These are phyloP conservation scores for Chlorops oryzae DNA, from an alignment of 1,140 invertebrate genomes.

Conservation along the genomic window DNA sequence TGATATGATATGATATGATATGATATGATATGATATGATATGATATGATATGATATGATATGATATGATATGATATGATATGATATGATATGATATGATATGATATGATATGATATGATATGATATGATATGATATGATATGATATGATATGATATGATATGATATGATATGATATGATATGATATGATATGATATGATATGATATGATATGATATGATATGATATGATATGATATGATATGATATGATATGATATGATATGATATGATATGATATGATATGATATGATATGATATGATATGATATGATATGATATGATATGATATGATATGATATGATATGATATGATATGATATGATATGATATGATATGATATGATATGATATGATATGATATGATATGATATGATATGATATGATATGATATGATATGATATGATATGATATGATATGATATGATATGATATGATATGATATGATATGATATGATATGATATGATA, in stretches of 20 bases:
- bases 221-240: neutral
- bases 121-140: neutral
- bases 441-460: neutral
- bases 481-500: neutral
- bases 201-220: neutral
- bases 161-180: neutral
- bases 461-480: neutral
- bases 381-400: neutral
- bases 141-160: neutral
- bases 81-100: neutral
- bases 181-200: neutral
- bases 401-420: neutral
- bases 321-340: neutral
- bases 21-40: neutral
- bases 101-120: neutral
- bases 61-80: neutral
- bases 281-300: neutral
- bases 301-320: neutral
- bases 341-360: neutral
- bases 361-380: neutral
- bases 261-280: neutral
- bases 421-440: neutral
- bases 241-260: neutral
- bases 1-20: neutral
- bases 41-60: neutral